phyloP scores from a whole-genome alignment of 1,140 invertebrate genomes.

The Rhyacophila brunnea region DNA sequence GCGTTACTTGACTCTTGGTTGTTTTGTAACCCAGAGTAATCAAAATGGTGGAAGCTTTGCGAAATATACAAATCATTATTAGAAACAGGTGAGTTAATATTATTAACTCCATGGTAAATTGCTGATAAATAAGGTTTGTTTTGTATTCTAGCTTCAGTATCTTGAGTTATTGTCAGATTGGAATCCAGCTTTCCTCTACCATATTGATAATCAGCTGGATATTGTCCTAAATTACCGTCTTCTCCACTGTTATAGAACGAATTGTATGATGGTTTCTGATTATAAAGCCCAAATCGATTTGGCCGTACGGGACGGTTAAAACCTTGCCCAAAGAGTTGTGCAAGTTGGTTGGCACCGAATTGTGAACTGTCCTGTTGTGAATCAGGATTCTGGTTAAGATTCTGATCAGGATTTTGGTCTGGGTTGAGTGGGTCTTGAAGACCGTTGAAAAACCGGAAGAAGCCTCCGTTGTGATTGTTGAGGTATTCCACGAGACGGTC shows the following conservation, averaged over 20 bases:
- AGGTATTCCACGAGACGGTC: conserved; percentile 73
- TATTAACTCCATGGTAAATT: conserved; percentile 7
- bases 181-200: not conserved
- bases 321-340: conserved; percentile 15
- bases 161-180: not conserved
- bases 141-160: conserved; percentile 27
- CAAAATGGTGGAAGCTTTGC: conserved; percentile 21
- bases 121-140: conserved; percentile 18
- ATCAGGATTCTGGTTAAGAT: not conserved
- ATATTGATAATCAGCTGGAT: conserved; percentile 10
- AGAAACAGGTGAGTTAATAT: not conserved
- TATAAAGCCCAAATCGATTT: conserved; percentile 13
- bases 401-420: not conserved
- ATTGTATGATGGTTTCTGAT: conserved; percentile 14
- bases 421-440: conserved; percentile 18
- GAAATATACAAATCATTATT: conserved; percentile 25
- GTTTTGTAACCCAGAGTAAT: not conserved
- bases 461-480: conserved; percentile 83
- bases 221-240: conserved; percentile 4
- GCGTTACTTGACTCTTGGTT: not conserved
- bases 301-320: not conserved
- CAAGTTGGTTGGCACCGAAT: conserved; percentile 11
- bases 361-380: conserved; percentile 14
- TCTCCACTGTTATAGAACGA: conserved; percentile 5
- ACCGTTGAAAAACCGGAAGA: conserved; percentile 74